Conservation (phyloP, 2,888 invertebrate species). For the Pachymerium ferrugineum region DNA sequence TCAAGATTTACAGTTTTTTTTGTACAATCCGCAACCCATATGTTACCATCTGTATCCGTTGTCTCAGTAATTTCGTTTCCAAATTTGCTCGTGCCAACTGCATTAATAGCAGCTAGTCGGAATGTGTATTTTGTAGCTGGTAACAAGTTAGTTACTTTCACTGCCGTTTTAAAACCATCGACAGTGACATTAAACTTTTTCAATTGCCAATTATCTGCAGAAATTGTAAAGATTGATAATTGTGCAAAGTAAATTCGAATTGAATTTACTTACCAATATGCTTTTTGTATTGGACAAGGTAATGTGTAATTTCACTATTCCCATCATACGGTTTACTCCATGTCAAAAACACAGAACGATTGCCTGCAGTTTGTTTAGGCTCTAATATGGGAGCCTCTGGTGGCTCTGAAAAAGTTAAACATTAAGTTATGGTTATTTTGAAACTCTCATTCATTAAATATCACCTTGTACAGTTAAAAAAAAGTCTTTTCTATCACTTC, state of each 20-base stretch:
- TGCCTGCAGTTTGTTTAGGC: not conserved
- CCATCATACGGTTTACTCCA: not conserved
- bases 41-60: not conserved
- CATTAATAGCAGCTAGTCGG: constrained; percentile 33
- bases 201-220: not conserved
- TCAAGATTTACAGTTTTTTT: not conserved
- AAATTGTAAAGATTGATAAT: not conserved
- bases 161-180: not conserved
- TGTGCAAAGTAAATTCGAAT: not conserved
- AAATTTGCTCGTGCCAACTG: constrained; percentile 32
- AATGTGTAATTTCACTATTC: not conserved
- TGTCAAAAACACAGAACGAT: not conserved
- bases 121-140: constrained; percentile 33
- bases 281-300: not conserved
- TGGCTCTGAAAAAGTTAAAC: not conserved
- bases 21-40: not conserved
- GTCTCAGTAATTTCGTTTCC: not conserved
- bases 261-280: not conserved
- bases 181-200: constrained; percentile 11
- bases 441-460: not conserved
- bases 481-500: not conserved
- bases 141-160: constrained; percentile 29
- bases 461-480: not conserved
- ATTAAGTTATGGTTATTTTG: not conserved
- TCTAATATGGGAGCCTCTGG: not conserved